These are phyloP conservation scores for Drosophila koepferae DNA, from an alignment of 2,888 invertebrate species.

Conservation along the genomic window DNA sequence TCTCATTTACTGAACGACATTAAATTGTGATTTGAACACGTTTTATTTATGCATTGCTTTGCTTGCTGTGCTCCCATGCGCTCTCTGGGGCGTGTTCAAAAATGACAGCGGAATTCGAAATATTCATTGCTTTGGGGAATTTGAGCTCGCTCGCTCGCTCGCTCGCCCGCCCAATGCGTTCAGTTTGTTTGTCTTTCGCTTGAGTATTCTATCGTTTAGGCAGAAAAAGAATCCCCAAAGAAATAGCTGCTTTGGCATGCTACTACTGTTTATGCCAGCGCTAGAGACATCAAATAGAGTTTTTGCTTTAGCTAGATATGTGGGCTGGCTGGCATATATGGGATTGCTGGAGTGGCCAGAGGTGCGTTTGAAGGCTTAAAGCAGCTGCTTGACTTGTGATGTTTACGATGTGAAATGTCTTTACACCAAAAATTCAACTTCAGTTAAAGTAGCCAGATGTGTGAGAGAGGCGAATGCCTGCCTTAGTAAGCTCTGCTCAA, in stretches of 20 bases:
- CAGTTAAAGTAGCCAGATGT: no score
- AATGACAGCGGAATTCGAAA: conserved; percentile 53
- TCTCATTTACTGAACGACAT: conserved; percentile 40
- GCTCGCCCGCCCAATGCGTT: conserved; percentile 19
- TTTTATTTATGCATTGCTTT: conserved; percentile 53
- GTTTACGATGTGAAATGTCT: background rate
- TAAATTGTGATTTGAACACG: conserved; percentile 55
- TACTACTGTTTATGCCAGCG: conserved; percentile 2
- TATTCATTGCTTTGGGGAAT: conserved; percentile 60
- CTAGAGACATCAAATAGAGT: background rate
- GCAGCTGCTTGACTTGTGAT: background rate
- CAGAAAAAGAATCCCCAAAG: conserved; percentile 26
- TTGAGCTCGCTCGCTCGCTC: background rate
- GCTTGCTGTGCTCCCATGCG: conserved; percentile 13
- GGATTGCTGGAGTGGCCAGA: background rate
- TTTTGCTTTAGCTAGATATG: background rate
- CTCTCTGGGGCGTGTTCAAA: conserved; percentile 56
- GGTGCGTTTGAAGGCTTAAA: background rate
- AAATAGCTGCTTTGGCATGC: conserved; percentile 2
- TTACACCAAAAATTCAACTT: background rate
- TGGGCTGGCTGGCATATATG: background rate
- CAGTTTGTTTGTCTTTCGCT: conserved; percentile 14
- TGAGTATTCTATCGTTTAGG: conserved; percentile 19
- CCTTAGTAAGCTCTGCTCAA: background rate
- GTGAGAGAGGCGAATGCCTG: background rate